A percentile compares a stretch with the other conserved stretches of the same genome.
Evolutionary conservation across 2,888 invertebrate species (phyloP).

Genomic region (Pharmacophagus antenor): DNA sequence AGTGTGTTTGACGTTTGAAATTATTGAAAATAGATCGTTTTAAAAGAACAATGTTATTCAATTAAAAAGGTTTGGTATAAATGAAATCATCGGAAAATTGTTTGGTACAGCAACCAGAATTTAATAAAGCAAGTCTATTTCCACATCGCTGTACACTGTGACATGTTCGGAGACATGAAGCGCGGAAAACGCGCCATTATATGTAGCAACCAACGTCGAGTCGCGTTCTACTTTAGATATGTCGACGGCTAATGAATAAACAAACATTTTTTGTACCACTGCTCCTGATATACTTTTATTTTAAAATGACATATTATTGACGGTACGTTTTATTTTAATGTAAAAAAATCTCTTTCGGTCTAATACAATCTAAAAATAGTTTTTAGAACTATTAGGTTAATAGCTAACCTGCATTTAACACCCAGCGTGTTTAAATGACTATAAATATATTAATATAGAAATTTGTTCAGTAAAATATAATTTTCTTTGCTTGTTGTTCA

Average conservation of each 20-base stretch:
- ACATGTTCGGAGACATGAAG: slow-evolving; percentile 58
- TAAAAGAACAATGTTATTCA: slow-evolving; percentile 25
- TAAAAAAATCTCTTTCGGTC: background rate
- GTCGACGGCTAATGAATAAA: slow-evolving; percentile 30
- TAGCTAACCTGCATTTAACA: too few species aligned
- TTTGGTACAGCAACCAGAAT: slow-evolving; percentile 48
- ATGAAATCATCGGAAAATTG: slow-evolving; percentile 38
- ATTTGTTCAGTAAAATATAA: too few species aligned
- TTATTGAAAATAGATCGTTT: slow-evolving; percentile 11
- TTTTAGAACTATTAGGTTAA: background rate
- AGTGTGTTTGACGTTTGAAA: slow-evolving; percentile 5
- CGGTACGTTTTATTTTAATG: slow-evolving; percentile 19
- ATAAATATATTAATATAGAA: too few species aligned
- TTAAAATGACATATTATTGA: slow-evolving; percentile 17
- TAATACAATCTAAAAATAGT: background rate
- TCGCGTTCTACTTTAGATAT: slow-evolving; percentile 23
- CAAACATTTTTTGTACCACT: slow-evolving; percentile 26
- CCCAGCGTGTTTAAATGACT: too few species aligned
- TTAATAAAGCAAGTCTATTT: slow-evolving; percentile 71
- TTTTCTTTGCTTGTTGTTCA: too few species aligned
- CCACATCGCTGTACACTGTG: slow-evolving; percentile 52
- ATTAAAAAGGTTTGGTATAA: slow-evolving; percentile 26
- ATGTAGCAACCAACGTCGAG: slow-evolving; percentile 18
- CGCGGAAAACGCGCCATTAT: slow-evolving; percentile 36
- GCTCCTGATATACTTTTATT: slow-evolving; percentile 26